Evolutionary conservation across 2,797 vertebrate genomes (phyloP), one percentile per base, ranked within the genome.

Genomic region (Dryobates pubescens): DNA sequence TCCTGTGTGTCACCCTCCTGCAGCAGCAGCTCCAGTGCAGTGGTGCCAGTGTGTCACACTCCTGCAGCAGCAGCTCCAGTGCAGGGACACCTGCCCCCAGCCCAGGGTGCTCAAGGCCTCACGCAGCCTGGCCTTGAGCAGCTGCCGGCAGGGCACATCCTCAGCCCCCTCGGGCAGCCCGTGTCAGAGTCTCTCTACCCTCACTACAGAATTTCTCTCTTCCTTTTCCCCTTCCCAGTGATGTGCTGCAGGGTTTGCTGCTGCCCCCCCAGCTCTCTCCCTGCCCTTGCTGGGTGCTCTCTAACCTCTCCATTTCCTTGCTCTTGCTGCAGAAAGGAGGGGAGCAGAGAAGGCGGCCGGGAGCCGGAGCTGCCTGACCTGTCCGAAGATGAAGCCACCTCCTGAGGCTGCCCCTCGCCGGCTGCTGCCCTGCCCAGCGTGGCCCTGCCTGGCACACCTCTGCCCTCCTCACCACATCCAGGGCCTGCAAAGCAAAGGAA

Each of bases 281-380:
- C 27, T 59, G 56, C 61, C 47, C 63, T 20, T 58, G 19, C 32
- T 32, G 1, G 16, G 10, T 74, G 56, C 41, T 56, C 54, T 57
- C 1, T 77, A 36, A 41, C 26, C 10, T 68, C 62, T 90, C 62
- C 30, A 0, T 95, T 91, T 69, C 94, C 78, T 86, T 91, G 68
- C 74, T 3, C 1, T 87, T 86, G 17, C 1, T 82, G 76, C 13
- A 99, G 99, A 98, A 99, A 99, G 95, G 97, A 98, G 94, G 98
- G 98, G 71, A 98, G 98, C 62, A 98, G 98, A 14, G 99, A 99
- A 69, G 98, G 97, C 17, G 94, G 97, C 71, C 97, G 98, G 96
- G 99, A 99, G 84, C 97, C 97, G 0, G 99, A 99, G 93, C 98
- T 99, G 88, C 98, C 99, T 8, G 98, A 99, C 12, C 98, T 99